These are phyloP conservation scores for Sarcoramphus papa DNA, from an alignment of 2,797 vertebrate species.

Conservation along the genomic window DNA sequence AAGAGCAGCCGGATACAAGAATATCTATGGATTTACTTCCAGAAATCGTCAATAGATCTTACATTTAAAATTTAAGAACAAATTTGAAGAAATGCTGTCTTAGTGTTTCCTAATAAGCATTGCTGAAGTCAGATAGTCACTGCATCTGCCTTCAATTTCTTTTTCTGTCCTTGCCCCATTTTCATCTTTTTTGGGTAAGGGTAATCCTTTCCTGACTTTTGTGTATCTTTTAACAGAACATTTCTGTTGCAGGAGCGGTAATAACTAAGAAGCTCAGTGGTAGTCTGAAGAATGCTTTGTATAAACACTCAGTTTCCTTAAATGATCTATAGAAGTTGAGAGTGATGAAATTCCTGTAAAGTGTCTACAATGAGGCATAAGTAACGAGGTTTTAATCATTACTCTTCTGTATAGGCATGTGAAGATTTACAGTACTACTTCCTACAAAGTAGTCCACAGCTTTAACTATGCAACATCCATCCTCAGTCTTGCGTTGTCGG, in stretches of 20 bases:
- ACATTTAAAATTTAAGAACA: not conserved
- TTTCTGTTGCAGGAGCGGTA: not conserved
- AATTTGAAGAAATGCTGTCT: not conserved
- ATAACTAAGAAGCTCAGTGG: not conserved
- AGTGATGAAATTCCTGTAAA: not conserved
- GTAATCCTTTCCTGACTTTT: not conserved
- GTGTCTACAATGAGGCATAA: not conserved
- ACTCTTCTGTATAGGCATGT: slow-evolving; percentile 82
- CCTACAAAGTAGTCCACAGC: slow-evolving; percentile 94
- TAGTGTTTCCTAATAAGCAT: not conserved
- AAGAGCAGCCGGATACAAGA: not conserved
- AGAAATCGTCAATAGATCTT: not conserved
- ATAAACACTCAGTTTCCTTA: not conserved
- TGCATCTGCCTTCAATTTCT: not conserved
- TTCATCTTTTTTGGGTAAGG: not conserved
- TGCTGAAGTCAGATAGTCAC: not conserved
- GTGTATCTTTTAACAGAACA: not conserved
- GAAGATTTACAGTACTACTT: slow-evolving; percentile 94
- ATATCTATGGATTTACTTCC: not conserved
- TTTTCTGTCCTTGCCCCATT: not conserved
- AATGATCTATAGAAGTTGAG: not conserved
- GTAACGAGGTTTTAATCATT: not conserved
- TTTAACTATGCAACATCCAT: slow-evolving; percentile 90
- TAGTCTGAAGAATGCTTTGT: not conserved
- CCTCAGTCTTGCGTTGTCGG: slow-evolving; percentile 87